phyloP scores from a whole-genome alignment of 1,140 invertebrate species.

The Hesperophylax magnus region DNA sequence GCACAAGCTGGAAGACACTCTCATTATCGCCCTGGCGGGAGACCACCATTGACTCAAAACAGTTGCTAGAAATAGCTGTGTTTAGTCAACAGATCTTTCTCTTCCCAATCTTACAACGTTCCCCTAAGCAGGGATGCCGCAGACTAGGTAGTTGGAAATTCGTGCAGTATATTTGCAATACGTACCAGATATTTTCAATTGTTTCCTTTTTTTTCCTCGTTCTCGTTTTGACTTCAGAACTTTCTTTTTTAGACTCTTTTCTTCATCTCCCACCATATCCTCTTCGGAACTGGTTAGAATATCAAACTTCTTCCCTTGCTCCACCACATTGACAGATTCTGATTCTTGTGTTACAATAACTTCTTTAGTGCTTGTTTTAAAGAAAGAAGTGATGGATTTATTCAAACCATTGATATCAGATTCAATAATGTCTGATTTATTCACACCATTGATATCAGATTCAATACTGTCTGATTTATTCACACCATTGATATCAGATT shows the following conservation, averaged over 20 bases:
- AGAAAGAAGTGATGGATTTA: constrained; percentile 31
- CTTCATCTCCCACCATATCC: constrained; percentile 11
- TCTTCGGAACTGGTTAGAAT: constrained; percentile 50
- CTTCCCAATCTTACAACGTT: no score
- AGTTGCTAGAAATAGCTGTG: no score
- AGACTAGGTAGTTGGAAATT: no score
- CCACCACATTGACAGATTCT: background rate
- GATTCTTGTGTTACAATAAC: no score
- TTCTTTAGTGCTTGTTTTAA: constrained; percentile 18
- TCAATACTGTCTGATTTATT: background rate
- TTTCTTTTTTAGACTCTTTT: constrained; percentile 44
- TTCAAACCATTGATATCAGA: background rate
- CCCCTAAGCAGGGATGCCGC: no score
- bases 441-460: background rate
- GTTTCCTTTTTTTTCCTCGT: constrained; percentile 39
- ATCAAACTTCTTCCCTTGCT: constrained; percentile 33
- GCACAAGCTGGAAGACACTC: no score
- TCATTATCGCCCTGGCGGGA: no score
- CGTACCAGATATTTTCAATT: constrained; percentile 52
- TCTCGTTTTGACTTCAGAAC: constrained; percentile 47
- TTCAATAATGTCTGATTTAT: background rate
- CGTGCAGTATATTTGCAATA: background rate
- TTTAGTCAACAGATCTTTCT: no score
- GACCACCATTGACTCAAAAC: no score
- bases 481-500: background rate